Base-by-base conservation (phyloP, 1,140 invertebrate genomes). In the Scaptomyza graminum region DNA sequence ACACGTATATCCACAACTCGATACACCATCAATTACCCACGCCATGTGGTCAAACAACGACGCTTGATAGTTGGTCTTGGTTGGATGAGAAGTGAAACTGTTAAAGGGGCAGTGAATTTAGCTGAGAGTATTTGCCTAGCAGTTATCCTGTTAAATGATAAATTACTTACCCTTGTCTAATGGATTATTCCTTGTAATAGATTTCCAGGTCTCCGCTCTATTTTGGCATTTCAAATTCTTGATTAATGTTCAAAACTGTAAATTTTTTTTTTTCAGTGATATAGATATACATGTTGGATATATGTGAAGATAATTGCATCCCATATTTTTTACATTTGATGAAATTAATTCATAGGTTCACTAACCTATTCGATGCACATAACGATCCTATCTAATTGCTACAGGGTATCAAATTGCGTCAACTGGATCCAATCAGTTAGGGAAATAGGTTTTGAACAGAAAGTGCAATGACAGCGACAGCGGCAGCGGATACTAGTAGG, bases 401-500 rank as follows among this genome's bases (percentile, higher is more conserved):
- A 44, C 8, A 46, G 55, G 41, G 55, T 57, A 57, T 57, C 12
- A 31, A 44, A 31, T 4, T 44, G 13, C 41, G 5, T 11, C 41
- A 31, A 31, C 9, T 31, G 55, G 7, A 13, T 7, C 9, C n/a
- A 13, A 44, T 11, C 31, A 34, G 31, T 34, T 9, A 1, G 25
- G 39, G 18, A 12, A 7, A n/a, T 15, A 1, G 18, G 16, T 0
- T 3, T 31, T n/a, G 25, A 31, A 12, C n/a, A 55, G 34, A 7
- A 39, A 39, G 25, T 22, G 31, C 44, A 37, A 51, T 78, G 55
- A 67, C 60, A 37, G 18, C 37, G 41, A 73, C 51, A 55, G 52
- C 52, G 64, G 55, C 51, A 55, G 52, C 52, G 64, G 55, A 69
- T 72, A 22, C 46, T 47, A 64, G 71, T 82, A 87, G 73, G 79